Conservation (phyloP, 2,888 invertebrate genomes). For the Fragum fragum region DNA sequence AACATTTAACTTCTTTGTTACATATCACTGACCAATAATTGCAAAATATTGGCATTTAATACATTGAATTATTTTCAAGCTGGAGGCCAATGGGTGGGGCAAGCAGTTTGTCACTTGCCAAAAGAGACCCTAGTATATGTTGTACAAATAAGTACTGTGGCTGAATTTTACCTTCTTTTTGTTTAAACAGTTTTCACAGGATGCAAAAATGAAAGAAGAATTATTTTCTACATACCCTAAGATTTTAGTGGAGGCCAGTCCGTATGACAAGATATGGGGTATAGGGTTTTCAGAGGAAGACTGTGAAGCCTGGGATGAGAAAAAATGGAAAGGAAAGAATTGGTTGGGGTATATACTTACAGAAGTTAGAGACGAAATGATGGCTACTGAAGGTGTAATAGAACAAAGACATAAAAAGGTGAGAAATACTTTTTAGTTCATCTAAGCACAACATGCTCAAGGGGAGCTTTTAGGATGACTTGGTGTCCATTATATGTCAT, state of each 20-base stretch:
- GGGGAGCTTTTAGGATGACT: too few species aligned
- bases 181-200: slow-evolving; percentile 86
- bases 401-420: not conserved
- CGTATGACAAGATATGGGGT: slow-evolving; percentile 85
- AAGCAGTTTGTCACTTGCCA: too few species aligned
- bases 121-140: too few species aligned
- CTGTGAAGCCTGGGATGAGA: slow-evolving; percentile 71
- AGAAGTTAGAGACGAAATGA: slow-evolving; percentile 79
- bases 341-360: slow-evolving; percentile 84
- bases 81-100: too few species aligned
- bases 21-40: too few species aligned
- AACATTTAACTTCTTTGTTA: too few species aligned
- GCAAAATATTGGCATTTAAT: too few species aligned
- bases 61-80: too few species aligned
- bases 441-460: too few species aligned
- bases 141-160: too few species aligned
- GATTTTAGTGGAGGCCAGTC: slow-evolving; percentile 85
- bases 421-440: not conserved
- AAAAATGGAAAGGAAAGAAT: slow-evolving; percentile 85
- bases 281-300: slow-evolving; percentile 83
- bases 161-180: too few species aligned
- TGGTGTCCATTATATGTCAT: too few species aligned
- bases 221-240: slow-evolving; percentile 82
- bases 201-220: slow-evolving; percentile 74
- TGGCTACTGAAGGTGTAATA: slow-evolving; percentile 33